Base-by-base conservation (phyloP, 2,888 invertebrate genomes). In the Drosophila sordidapex region DNA sequence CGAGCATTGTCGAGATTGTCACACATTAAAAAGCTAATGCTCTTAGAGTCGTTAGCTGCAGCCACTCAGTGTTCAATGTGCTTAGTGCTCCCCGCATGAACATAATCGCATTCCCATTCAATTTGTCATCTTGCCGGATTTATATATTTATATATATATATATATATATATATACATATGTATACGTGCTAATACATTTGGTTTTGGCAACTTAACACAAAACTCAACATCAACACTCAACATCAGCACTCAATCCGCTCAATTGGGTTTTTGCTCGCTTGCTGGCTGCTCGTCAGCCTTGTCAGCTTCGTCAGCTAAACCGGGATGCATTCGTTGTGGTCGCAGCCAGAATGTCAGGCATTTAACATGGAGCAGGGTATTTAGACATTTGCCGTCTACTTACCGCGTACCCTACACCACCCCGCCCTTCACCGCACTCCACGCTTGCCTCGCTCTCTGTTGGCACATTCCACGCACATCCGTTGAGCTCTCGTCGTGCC, bases 281-380 rank as follows among this genome's bases (percentile, higher is more conserved):
- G 53, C 53, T 13, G 4, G 53, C 57, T 48, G 27, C 54, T 27
- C 31, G 38, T 27, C 61, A 31, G 36, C 36, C 15, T 18, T 15
- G 36, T 13, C 46, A 46, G 46, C 65, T 35, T 21, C 10, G 38
- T 33, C 36, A 68, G 68, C 38, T 53, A 33, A 46, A 36, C 29
- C 1, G 15, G 60, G 43, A 52, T 61, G 74, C 79, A 80, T 74
- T 79, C 69, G 76, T 59, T 85, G 88, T 76, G 89, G 85, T 79
- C 68, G 79, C 77, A 64, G 77, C 68, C 68, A 82, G 87, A 78
- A 86, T 86, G 87, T 78, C 76, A 78, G 76, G 87, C 78, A 86
- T 86, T 88, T 88, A 87, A 80, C 84, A 87, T 89, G 80, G 82
- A 79, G 78, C 83, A 85, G 85, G 87, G 89, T 86, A 88, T 86